Percentiles rank a stretch among this genome's conserved stretches.
Conservation (phyloP, 2,888 invertebrate genomes). For the Julus scanicus region DNA sequence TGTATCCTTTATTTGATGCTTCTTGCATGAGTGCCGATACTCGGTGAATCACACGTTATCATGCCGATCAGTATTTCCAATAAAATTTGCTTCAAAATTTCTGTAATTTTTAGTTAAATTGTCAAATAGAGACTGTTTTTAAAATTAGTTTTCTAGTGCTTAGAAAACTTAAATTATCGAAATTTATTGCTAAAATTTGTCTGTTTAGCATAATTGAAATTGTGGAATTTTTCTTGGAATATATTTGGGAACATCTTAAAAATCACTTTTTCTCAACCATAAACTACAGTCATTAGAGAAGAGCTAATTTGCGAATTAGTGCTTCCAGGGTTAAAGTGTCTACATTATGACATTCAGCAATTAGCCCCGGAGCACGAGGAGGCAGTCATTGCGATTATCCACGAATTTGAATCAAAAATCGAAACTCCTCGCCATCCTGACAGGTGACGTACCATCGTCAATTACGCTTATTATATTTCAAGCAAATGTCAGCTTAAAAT, state of each 20-base stretch:
- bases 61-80: too few species aligned
- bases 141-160: too few species aligned
- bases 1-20: constrained; percentile 62
- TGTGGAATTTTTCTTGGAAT: too few species aligned
- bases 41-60: too few species aligned
- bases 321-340: constrained; percentile 66
- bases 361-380: constrained; percentile 65
- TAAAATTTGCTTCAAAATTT: too few species aligned
- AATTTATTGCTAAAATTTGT: too few species aligned
- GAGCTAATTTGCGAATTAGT: constrained; percentile 66
- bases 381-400: constrained; percentile 65
- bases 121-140: too few species aligned
- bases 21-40: too few species aligned
- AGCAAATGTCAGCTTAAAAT: neutral
- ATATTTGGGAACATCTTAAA: neutral
- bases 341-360: constrained; percentile 64
- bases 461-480: neutral
- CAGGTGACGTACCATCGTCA: constrained; percentile 55
- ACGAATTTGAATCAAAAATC: constrained; percentile 62
- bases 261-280: neutral
- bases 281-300: constrained; percentile 65
- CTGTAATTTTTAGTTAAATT: too few species aligned
- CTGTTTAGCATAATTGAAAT: too few species aligned
- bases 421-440: constrained; percentile 59
- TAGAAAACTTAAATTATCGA: too few species aligned